Percentiles rank a stretch among this genome's conserved stretches.
phyloP scores from a whole-genome alignment of 2,888 invertebrate species.

The Agonum fuliginosum region DNA sequence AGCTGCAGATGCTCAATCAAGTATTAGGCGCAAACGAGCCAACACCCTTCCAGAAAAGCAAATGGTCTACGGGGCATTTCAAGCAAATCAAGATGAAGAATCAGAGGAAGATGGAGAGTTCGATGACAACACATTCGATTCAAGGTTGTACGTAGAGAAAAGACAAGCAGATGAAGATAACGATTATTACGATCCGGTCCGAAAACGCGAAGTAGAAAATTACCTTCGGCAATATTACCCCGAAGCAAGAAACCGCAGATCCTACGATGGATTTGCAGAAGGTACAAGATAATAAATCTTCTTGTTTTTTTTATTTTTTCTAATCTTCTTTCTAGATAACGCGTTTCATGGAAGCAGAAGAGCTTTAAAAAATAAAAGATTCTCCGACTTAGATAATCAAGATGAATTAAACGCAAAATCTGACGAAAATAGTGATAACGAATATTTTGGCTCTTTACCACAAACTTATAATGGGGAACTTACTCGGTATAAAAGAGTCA shows the following conservation, averaged over 20 bases:
- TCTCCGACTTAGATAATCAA: conserved; percentile 2
- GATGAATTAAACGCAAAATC: conserved; percentile 36
- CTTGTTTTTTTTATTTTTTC: conserved; percentile 23
- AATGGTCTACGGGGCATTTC: conserved; percentile 41
- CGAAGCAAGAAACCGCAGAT: conserved; percentile 63
- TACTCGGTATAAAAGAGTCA: conserved; percentile 70
- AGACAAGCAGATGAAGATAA: conserved; percentile 49
- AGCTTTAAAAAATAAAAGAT: conserved; percentile 56
- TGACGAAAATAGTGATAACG: conserved; percentile 66
- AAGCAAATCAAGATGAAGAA: conserved; percentile 45
- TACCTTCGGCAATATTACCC: conserved; percentile 27
- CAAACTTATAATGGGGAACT: conserved; percentile 70
- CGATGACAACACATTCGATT: conserved; percentile 59
- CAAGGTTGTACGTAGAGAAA: conserved; percentile 47
- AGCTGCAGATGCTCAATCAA: conserved; percentile 53
- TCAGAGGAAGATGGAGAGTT: conserved; percentile 59
- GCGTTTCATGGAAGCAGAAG: conserved; percentile 36
- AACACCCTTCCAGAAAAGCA: conserved; percentile 37
- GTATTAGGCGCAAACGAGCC: conserved; percentile 37
- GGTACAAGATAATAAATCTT: conserved; percentile 35
- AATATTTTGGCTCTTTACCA: conserved; percentile 71
- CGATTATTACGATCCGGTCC: conserved; percentile 53
- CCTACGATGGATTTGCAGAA: conserved; percentile 61
- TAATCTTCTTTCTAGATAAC: conserved; percentile 31
- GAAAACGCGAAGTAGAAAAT: conserved; percentile 45